Conservation (phyloP, 2,888 invertebrate genomes). For the Caenorhabditis angaria region DNA sequence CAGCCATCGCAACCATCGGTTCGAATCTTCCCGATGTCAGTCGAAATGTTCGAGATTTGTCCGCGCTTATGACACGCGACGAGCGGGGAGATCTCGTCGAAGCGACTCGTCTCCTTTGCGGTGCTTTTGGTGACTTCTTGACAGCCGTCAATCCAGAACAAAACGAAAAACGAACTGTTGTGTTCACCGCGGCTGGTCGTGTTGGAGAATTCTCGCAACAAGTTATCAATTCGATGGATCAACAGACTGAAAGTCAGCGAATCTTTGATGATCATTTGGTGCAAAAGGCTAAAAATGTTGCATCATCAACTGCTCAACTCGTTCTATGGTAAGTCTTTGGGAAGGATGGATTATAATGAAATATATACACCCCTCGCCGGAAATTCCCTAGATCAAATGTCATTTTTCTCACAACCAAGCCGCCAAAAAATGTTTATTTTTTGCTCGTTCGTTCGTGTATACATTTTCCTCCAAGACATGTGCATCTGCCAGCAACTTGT, state of each 20-base stretch:
- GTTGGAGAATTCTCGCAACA: slow-evolving; percentile 93
- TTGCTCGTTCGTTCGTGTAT: background rate
- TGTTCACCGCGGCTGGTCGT: slow-evolving; percentile 89
- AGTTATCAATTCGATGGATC: slow-evolving; percentile 85
- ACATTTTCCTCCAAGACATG: no score
- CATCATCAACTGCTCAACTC: slow-evolving; percentile 94
- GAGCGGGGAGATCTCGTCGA: slow-evolving; percentile 76
- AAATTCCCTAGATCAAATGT: background rate
- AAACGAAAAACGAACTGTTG: slow-evolving; percentile 78
- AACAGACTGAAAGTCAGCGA: slow-evolving; percentile 79
- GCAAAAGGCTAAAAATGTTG: slow-evolving; percentile 93
- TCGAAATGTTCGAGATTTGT: slow-evolving; percentile 88
- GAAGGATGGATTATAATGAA: background rate
- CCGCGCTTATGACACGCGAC: slow-evolving; percentile 84
- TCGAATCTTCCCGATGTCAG: slow-evolving; percentile 95
- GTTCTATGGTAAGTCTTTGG: slow-evolving; percentile 77
- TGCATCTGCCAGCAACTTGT: no score
- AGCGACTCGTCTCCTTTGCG: slow-evolving; percentile 89
- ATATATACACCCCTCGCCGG: background rate
- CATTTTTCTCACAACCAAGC: background rate
- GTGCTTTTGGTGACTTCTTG: slow-evolving; percentile 88
- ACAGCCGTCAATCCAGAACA: slow-evolving; percentile 94
- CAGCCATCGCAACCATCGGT: slow-evolving; percentile 95
- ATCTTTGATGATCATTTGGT: slow-evolving; percentile 83
- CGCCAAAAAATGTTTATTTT: background rate